A percentile compares a stretch with the other conserved stretches of the same genome.
Conservation (phyloP, 2,888 invertebrate species). For the Phymatocera aterrima region DNA sequence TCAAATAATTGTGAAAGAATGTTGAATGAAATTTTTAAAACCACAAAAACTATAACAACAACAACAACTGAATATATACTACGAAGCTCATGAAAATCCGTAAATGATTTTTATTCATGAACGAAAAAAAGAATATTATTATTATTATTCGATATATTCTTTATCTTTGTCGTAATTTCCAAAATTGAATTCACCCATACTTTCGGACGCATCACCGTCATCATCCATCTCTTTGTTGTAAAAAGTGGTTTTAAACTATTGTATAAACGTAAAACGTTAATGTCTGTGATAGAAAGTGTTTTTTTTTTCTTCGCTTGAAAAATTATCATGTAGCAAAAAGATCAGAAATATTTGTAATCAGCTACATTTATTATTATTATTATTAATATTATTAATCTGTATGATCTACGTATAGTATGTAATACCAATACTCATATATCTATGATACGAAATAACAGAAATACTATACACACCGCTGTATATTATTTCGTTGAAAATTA, state of each 20-base stretch:
- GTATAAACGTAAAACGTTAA: slow-evolving; percentile 63
- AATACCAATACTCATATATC: slow-evolving; percentile 32
- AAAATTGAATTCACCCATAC: slow-evolving; percentile 7
- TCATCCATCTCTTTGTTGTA: not conserved
- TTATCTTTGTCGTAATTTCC: slow-evolving; percentile 30
- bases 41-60: too few relatives aligned
- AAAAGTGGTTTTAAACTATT: slow-evolving; percentile 55
- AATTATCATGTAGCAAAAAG: slow-evolving; percentile 35
- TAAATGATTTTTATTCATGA: not conserved
- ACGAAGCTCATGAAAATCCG: not conserved
- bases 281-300: slow-evolving; percentile 68
- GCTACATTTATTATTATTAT: slow-evolving; percentile 49
- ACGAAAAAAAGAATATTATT: not conserved
- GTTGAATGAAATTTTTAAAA: slow-evolving; percentile 32
- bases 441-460: not conserved
- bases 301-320: too few relatives aligned
- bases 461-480: not conserved
- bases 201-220: slow-evolving; percentile 45
- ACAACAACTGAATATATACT: too few relatives aligned
- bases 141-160: not conserved
- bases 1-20: slow-evolving; percentile 42
- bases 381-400: slow-evolving; percentile 28
- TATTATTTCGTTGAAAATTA: slow-evolving; percentile 6
- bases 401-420: slow-evolving; percentile 41
- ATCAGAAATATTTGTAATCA: slow-evolving; percentile 55